Conservation (phyloP, 2,113 vertebrate genomes). For the Machaerirhynchus nigripectus region DNA sequence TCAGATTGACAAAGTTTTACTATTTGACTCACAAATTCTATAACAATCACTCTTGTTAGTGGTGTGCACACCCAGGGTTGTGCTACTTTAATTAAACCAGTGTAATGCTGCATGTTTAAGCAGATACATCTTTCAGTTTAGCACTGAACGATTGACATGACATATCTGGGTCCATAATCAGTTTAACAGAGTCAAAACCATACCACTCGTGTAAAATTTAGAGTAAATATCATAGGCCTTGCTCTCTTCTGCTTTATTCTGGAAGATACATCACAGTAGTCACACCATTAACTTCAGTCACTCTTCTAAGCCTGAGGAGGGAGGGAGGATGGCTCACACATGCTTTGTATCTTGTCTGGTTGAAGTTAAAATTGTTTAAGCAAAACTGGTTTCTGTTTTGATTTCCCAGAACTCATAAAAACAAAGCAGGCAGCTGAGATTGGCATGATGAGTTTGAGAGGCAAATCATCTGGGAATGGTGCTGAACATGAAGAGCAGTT, state of each 20-base stretch:
- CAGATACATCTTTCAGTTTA: neutral
- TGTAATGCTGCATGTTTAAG: neutral
- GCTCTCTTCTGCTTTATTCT: neutral
- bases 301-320: neutral
- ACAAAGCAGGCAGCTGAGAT: neutral
- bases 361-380: neutral
- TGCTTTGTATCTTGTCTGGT: neutral
- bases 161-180: neutral
- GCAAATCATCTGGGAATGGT: neutral
- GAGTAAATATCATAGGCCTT: neutral
- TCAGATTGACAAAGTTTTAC: neutral
- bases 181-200: neutral
- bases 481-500: neutral
- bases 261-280: rapidly evolving
- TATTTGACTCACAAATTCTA: neutral
- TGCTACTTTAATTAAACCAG: neutral
- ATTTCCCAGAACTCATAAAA: slow-evolving; percentile 12
- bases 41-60: neutral
- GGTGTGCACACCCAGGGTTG: neutral
- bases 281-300: neutral
- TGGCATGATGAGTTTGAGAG: neutral
- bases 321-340: neutral
- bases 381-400: neutral
- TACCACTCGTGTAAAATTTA: neutral
- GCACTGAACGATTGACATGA: neutral